Evolutionary conservation across 2,888 invertebrate species (phyloP), one percentile per base, ranked within the genome.

Genomic region (Parnassius glacialis): DNA sequence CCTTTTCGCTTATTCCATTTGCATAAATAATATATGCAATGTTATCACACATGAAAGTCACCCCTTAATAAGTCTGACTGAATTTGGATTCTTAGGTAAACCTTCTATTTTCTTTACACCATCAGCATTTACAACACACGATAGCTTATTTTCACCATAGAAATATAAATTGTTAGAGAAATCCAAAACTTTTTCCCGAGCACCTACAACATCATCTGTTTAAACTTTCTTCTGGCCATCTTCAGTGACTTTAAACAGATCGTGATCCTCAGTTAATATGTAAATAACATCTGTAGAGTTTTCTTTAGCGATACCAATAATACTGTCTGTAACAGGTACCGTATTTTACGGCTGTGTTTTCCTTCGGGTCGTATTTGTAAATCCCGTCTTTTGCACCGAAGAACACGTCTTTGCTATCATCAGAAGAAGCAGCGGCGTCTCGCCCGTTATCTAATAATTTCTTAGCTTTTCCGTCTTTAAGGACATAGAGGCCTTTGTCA

Each of bases 291-390:
- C 70, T 69, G 16, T 16, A 16, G 16, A 16, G 16, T 16, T 16
- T 16, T 16, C 16, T 16, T 79, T 79, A 10, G 74, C 81, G 5
- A 86, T 74, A 9, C 70, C 68, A 2, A 83, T 78, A 2, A 84
- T 69, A 43, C 69, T 79, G 34, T 86, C 85, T 10, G 73, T 76
- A 1, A 84, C 12, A 1, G 78, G 78, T 64, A 0, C 85, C 85
- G 43, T 80, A 84, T 72, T 84, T 85, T 1, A 74, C 73, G 44
- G 82, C 78, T 16, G 59, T 68, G 10, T 73, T 74, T 2, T 70
- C 60, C 10, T 68, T 52, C 2, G 43, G 59, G 48, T 81, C 76
- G 68, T 79, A 25, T 25, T 25, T 25, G 25, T 25, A 25, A 25
- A 25, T 25, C 3, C 0, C 5, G 25, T 25, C 3, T 25, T 25